Base-by-base conservation (phyloP, 2,888 invertebrate genomes). In the Erynnis tages region DNA sequence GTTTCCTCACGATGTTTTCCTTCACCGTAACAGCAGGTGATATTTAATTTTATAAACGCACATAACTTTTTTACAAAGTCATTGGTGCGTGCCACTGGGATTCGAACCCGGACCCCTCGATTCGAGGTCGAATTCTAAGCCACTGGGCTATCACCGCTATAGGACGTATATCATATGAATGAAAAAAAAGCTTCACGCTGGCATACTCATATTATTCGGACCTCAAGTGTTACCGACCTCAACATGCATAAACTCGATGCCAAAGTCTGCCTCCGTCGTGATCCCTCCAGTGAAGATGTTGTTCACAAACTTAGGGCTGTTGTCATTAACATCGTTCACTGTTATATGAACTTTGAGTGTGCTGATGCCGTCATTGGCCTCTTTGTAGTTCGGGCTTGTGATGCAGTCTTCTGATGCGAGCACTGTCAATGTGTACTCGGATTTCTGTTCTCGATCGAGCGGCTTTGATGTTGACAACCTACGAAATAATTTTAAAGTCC, bases 281-380 rank as follows among this genome's bases (percentile, higher is more conserved):
- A 98, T 95, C 1, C 98, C 98, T 0, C 98, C 97, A 0, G 98
- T 98, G 72, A 98, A 97, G 55, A 97, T 92, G 59, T 93, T 91
- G 55, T 93, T 94, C 2, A 92, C 83, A 72, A 98, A 98, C 66
- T 90, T 91, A 0, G 98, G 98, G 0, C 96, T 91, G 78, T 98
- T 98, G 69, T 98, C 98, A 70, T 98, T 98, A 1, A 97, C 92
- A 69, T 98, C 98, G 34, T 91, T 81, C 0, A 98, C 94, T 49
- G 90, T 90, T 0, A 97, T 86, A 6, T 92, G 76, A 0, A 96
- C 92, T 67, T 91, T 91, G 0, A 97, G 82, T 1, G 94, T 82
- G 8, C 95, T 95, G 60, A 94, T 93, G 52, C 94, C 94, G 63
- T 93, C 91, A 53, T 91, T 86, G 34, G 87, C 85, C 47, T 86